These are phyloP conservation scores for Pangasius krempfi DNA, from an alignment of 2,797 vertebrate genomes.

Conservation along the genomic window DNA sequence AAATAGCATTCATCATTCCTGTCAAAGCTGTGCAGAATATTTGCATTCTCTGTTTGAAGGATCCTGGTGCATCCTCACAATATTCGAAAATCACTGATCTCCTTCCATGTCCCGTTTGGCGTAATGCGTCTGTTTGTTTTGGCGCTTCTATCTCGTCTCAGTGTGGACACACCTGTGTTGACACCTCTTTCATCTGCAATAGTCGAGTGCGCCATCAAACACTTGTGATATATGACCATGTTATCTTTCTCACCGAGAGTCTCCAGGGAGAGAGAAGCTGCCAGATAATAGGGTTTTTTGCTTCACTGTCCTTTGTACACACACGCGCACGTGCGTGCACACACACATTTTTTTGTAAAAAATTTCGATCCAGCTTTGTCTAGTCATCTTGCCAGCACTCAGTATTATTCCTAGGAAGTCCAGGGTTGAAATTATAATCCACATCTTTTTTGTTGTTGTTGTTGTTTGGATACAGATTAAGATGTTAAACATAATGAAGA, in stretches of 20 bases:
- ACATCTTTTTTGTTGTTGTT: constrained; percentile 19
- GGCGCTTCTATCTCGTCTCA: constrained; percentile 15
- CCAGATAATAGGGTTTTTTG: constrained; percentile 17
- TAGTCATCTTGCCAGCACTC: constrained; percentile 18
- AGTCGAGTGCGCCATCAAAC: constrained; percentile 20
- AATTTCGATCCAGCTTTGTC: constrained; percentile 40
- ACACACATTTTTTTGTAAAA: constrained; percentile 1
- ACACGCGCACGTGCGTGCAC: constrained; percentile 32
- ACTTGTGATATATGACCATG: constrained; percentile 33
- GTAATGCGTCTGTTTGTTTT: constrained; percentile 2
- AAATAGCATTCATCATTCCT: constrained; percentile 11
- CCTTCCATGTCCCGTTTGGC: constrained; percentile 7
- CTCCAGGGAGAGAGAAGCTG: constrained; percentile 5
- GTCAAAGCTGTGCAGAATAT: neutral
- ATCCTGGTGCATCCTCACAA: neutral
- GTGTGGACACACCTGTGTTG: constrained; percentile 49
- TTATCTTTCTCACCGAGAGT: constrained; percentile 38
- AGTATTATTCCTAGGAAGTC: constrained; percentile 7
- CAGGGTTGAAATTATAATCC: constrained; percentile 49
- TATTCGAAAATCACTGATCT: constrained; percentile 7
- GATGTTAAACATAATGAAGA: constrained; percentile 28
- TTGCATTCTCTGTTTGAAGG: neutral
- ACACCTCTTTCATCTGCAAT: constrained; percentile 36
- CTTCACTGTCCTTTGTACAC: constrained; percentile 20
- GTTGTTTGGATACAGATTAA: constrained; percentile 42